phyloP scores from a whole-genome alignment of 2,797 vertebrate genomes.

The Hoplostethus atlanticus region DNA sequence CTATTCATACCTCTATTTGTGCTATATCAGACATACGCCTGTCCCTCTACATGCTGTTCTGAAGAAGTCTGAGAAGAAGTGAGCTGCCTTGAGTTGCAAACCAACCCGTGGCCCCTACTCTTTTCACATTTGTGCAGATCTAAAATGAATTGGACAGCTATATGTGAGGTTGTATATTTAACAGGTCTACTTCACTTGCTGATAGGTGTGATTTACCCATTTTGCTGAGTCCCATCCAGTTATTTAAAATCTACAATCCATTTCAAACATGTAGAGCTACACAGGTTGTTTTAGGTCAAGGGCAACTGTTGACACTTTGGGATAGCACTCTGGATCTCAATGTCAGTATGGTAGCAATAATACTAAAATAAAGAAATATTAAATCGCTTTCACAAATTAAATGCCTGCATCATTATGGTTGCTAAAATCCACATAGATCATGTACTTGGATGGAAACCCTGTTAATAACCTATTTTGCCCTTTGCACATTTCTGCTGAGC shows the following conservation, averaged over 20 bases:
- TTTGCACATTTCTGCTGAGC: too few species aligned
- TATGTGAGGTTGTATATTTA: constrained; percentile 9
- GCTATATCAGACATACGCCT: constrained; percentile 59
- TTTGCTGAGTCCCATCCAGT: constrained; percentile 22
- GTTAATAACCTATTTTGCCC: constrained; percentile 63
- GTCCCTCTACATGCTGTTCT: constrained; percentile 21
- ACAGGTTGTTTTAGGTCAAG: constrained; percentile 36
- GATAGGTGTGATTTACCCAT: constrained; percentile 7
- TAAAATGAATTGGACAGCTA: neutral
- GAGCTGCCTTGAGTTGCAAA: constrained; percentile 29
- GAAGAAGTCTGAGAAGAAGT: constrained; percentile 22
- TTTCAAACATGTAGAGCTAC: constrained; percentile 27
- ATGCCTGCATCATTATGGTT: constrained; percentile 42
- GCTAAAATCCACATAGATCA: constrained; percentile 45
- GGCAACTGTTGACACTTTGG: constrained; percentile 31
- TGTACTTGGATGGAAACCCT: constrained; percentile 62
- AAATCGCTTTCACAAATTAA: constrained; percentile 63
- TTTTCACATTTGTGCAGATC: constrained; percentile 20
- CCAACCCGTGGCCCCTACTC: neutral
- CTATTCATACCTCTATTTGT: constrained; percentile 51
- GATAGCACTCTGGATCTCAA: constrained; percentile 23
- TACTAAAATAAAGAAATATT: constrained; percentile 34
- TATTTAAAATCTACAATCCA: constrained; percentile 14
- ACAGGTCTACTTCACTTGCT: neutral
- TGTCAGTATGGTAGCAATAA: constrained; percentile 42